Percentiles rank a stretch among this genome's conserved stretches.
These are phyloP conservation scores for Baccha elongata DNA, from an alignment of 2,888 invertebrate genomes.

Conservation along the genomic window DNA sequence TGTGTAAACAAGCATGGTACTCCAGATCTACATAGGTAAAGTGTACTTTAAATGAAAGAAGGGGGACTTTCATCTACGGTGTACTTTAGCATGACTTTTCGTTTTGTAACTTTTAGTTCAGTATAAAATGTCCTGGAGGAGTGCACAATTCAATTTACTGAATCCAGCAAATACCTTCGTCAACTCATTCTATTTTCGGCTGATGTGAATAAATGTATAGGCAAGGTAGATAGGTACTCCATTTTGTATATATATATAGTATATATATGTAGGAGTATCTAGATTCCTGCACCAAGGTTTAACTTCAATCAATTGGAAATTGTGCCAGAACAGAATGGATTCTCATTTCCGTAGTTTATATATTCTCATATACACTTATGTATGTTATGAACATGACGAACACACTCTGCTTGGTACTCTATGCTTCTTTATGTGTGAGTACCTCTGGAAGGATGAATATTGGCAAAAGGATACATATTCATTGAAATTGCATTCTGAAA, in stretches of 20 bases:
- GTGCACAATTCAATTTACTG: constrained; percentile 12
- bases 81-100: constrained; percentile 23
- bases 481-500: too few species aligned
- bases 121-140: constrained; percentile 17
- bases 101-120: constrained; percentile 13
- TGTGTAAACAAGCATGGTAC: constrained; percentile 18
- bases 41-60: neutral
- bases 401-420: neutral
- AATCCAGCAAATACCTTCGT: constrained; percentile 1
- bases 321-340: constrained; percentile 9
- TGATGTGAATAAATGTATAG: neutral
- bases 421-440: neutral
- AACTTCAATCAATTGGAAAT: constrained; percentile 29
- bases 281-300: neutral
- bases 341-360: constrained; percentile 25
- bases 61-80: neutral
- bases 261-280: neutral
- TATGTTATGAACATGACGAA: neutral
- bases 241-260: neutral
- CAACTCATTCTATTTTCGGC: neutral
- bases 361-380: neutral
- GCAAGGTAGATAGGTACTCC: neutral
- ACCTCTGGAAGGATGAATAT: neutral
- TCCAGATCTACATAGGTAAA: neutral
- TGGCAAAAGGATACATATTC: neutral